Evolutionary conservation across 2,113 vertebrate genomes (phyloP).

Genomic region (Sceloporus tristichus): DNA sequence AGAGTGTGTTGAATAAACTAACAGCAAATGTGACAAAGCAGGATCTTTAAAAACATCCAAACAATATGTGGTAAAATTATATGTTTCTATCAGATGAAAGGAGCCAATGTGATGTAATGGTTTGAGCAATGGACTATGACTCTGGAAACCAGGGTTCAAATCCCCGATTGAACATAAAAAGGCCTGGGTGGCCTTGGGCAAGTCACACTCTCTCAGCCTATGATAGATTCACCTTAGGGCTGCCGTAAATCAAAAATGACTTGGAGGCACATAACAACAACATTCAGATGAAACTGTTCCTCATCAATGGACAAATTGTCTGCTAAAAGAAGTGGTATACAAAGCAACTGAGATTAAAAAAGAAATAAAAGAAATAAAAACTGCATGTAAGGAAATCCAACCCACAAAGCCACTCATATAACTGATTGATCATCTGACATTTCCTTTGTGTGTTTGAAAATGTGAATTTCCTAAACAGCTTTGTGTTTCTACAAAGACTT

Average conservation of each 20-base stretch:
- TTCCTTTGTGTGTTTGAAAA: slow-evolving; percentile 12
- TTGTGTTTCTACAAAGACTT: slow-evolving; percentile 12
- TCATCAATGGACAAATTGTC: neutral
- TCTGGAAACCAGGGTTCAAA: too few relatives aligned
- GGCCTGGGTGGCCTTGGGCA: too few relatives aligned
- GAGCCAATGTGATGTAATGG: too few relatives aligned
- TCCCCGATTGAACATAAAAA: too few relatives aligned
- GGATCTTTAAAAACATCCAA: neutral
- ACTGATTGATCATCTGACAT: neutral
- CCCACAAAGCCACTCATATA: neutral
- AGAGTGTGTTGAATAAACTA: neutral
- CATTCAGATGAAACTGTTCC: neutral
- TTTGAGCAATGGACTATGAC: too few relatives aligned
- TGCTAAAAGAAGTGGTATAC: neutral
- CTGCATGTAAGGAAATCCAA: neutral
- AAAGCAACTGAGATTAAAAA: neutral
- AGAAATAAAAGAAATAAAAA: neutral
- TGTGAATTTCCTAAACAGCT: neutral
- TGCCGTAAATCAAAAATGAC: too few relatives aligned
- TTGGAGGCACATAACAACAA: too few relatives aligned
- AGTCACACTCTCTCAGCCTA: too few relatives aligned
- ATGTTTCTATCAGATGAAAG: neutral
- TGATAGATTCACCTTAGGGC: too few relatives aligned
- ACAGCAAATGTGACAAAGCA: neutral
- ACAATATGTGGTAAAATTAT: neutral